phyloP scores from a whole-genome alignment of 2,797 vertebrate species.

The Sebastes cheni region DNA sequence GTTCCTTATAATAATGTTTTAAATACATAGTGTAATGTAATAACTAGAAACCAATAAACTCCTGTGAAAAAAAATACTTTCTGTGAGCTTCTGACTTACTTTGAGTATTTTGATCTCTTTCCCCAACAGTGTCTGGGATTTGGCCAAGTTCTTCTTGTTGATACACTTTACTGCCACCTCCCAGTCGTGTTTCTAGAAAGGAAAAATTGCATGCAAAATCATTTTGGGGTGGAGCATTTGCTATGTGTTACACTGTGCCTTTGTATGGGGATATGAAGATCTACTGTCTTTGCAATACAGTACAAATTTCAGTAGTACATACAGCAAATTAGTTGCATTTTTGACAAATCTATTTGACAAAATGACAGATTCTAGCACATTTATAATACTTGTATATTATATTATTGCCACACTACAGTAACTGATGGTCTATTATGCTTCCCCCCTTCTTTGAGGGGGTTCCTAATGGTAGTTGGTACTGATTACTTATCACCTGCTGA shows the following conservation, averaged over 20 bases:
- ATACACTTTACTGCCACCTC: slow-evolving; percentile 99
- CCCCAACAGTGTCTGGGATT: slow-evolving; percentile 95
- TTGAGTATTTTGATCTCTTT: slow-evolving; percentile 99
- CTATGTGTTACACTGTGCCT: background rate
- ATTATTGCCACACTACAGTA: background rate
- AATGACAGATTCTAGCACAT: background rate
- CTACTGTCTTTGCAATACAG: background rate
- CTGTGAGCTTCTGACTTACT: slow-evolving; percentile 76
- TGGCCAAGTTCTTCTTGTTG: slow-evolving; percentile 97
- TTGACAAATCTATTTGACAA: background rate
- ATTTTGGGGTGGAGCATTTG: background rate
- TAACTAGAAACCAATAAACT: background rate
- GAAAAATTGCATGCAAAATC: slow-evolving; percentile 1
- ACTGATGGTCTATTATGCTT: background rate
- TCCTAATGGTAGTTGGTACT: background rate
- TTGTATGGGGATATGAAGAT: background rate
- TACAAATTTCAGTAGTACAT: background rate
- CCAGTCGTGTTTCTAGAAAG: slow-evolving; percentile 91
- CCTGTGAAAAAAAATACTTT: background rate
- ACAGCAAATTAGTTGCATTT: background rate
- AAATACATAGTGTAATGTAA: background rate
- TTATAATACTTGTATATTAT: background rate
- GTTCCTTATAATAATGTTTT: background rate
- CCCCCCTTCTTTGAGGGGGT: background rate
- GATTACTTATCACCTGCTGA: slow-evolving; percentile 8